Base-by-base conservation (phyloP, 2,888 invertebrate genomes). In the Anaspis maculata region DNA sequence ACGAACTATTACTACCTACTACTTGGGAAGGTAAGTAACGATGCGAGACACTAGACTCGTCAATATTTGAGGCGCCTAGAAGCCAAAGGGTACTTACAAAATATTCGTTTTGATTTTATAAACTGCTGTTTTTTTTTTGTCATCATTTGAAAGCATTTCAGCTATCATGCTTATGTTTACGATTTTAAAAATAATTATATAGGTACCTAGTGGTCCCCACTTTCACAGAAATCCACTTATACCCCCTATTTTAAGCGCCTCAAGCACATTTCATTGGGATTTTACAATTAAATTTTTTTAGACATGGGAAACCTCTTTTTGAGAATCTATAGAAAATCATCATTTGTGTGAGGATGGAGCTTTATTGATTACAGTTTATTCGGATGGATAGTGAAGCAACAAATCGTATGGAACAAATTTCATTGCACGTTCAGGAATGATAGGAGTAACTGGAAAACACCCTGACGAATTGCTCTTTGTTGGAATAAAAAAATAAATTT, bases 341-440 rank as follows among this genome's bases (percentile, higher is more conserved):
- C 27, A 27, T 4, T 7, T 27, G 5, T 13, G 14, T 13, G 6
- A 7, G 3, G 27, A 27, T 13, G 14, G 27, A 13, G 13, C n/a
- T 13, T 40, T 44, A 14, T 46, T 38, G 45, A 40, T 44, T 13
- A 48, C 42, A 15, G 49, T 48, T 1, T 42, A 45, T 34, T 31
- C 45, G 6, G 46, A 49, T 39, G 49, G 49, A 0, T 46, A 45
- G 7, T 48, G 48, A 46, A 43, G 43, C 21, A 49, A 45, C 33
- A 12, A 42, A n/a, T 44, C 44, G 2, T 48, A 49, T 29, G 34
- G 43, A 1, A 37, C 39, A 3, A 50, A 47, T 15, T 46, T 30
- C 32, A 45, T 41, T 37, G 27, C 46, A 6, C 24, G 35, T 10
- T 50, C 48, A 7, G 48, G 47, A 29, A 46, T 48, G 44, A 31